Evolutionary conservation across 2,113 vertebrate genomes (phyloP), one percentile per base, ranked within the genome.

Genomic region (Platysternon megacephalum): DNA sequence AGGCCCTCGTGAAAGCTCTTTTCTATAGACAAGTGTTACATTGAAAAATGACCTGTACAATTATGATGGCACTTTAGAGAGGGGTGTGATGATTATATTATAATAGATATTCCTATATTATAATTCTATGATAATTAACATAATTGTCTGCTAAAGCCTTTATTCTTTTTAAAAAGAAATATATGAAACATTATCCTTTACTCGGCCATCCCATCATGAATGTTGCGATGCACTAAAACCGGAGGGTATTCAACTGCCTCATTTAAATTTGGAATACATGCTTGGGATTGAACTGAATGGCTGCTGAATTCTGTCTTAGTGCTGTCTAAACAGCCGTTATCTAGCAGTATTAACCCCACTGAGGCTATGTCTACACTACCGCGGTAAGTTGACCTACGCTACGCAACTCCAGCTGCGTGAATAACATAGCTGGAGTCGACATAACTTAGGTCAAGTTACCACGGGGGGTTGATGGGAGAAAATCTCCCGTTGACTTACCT

Each of bases 101-200:
- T 80, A 95, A 65, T 8, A 68, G 80, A 95, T 90, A 83, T 85
- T 17, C 24, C 85, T 76, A 11, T 55, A 28, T 44, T 88, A 49
- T 39, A 83, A 65, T 46, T 94, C 61, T 88, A 32, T 94, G 88
- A 92, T 92, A 90, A 85, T 46, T 78, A 19, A 52, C 88, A 91
- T 87, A 52, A 13, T 87, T 83, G 83, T 52, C 79, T 89, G 29
- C 17, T 76, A 94, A 96, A 78, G 2, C 11, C 6, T 90, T 68
- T 83, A 3, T 78, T 78, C 0, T 76, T 76, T 76, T 76, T 5
- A 12, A 46, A 76, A 76, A 76, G 5, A 26, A 76, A 46, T 6
- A 13, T 28, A 39, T 10, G 39, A 39, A 39, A 19, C 35, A 68
- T 68, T 68, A 68, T 68, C 65, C 65, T 68, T 68, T 68, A 35